These are phyloP conservation scores for Callionymus lyra DNA, from an alignment of 2,113 vertebrate genomes.

Conservation along the genomic window DNA sequence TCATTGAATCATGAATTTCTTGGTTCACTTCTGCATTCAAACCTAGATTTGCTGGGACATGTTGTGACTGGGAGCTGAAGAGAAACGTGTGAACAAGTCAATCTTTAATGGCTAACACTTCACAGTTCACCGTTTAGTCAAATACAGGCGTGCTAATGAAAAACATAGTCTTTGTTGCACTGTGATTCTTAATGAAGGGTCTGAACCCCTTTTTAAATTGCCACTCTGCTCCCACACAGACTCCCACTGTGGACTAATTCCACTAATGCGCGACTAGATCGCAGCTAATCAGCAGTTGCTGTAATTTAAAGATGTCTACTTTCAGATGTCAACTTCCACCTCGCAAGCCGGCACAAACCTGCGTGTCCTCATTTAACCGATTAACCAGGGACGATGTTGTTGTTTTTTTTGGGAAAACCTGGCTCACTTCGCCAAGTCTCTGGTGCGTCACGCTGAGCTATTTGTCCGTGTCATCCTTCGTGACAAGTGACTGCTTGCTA, in stretches of 20 bases:
- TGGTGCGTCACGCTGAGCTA: not conserved
- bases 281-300: slow-evolving; percentile 48
- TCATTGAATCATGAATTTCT: no score
- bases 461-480: slow-evolving; percentile 16
- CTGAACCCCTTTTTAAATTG: slow-evolving; percentile 41
- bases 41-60: no score
- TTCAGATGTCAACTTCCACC: slow-evolving; percentile 39
- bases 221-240: slow-evolving; percentile 46
- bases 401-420: no score
- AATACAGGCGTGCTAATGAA: slow-evolving; percentile 9
- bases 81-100: no score
- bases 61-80: no score
- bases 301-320: slow-evolving; percentile 62
- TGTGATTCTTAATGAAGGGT: slow-evolving; percentile 34
- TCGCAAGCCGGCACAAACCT: slow-evolving; percentile 37
- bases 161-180: slow-evolving; percentile 19
- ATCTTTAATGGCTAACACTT: no score
- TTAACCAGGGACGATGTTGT: no score
- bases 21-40: no score
- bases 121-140: no score
- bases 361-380: slow-evolving; percentile 13
- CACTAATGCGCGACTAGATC: slow-evolving; percentile 35
- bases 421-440: no score
- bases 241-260: slow-evolving; percentile 46
- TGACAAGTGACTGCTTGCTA: slow-evolving; percentile 15